Evolutionary conservation across 2,888 invertebrate genomes (phyloP).

Genomic region (Orthosia incerta): DNA sequence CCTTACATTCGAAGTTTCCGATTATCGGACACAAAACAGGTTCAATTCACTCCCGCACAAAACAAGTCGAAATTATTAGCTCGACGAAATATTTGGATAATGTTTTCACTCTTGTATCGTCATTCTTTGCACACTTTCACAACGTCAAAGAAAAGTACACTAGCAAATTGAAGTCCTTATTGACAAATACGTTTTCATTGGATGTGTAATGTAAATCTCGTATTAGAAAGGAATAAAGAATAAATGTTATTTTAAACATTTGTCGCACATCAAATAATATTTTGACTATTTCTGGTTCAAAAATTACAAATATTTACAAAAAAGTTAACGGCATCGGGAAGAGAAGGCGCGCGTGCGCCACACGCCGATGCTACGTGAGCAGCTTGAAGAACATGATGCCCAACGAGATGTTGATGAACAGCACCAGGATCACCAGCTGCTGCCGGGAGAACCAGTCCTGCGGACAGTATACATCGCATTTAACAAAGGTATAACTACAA

Average conservation of each 20-base stretch:
- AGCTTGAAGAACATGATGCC: conserved; percentile 99
- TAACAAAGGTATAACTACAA: neutral
- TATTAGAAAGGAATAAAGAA: conserved; percentile 76
- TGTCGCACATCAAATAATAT: conserved; percentile 79
- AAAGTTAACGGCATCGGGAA: conserved; percentile 70
- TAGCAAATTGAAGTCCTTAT: conserved; percentile 87
- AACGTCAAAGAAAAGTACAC: conserved; percentile 85
- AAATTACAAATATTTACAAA: conserved; percentile 84
- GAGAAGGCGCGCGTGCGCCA: conserved; percentile 83
- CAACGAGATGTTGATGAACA: conserved; percentile 98
- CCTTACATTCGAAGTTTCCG: conserved; percentile 80
- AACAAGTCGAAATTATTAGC: conserved; percentile 76
- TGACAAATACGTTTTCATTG: conserved; percentile 76
- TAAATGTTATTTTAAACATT: conserved; percentile 74
- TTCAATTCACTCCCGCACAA: conserved; percentile 83
- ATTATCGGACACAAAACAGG: conserved; percentile 79
- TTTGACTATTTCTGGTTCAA: conserved; percentile 79
- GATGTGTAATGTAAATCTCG: conserved; percentile 68
- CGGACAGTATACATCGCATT: conserved; percentile 66
- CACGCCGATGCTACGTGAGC: conserved; percentile 96
- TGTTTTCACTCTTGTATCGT: conserved; percentile 80
- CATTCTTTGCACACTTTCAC: conserved; percentile 85
- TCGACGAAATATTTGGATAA: conserved; percentile 77
- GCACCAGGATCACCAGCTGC: conserved; percentile 97
- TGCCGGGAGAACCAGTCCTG: conserved; percentile 99